Evolutionary conservation across 2,888 invertebrate species (phyloP), one percentile per base, ranked within the genome.

Genomic region (Cataglyphis cursor): DNA sequence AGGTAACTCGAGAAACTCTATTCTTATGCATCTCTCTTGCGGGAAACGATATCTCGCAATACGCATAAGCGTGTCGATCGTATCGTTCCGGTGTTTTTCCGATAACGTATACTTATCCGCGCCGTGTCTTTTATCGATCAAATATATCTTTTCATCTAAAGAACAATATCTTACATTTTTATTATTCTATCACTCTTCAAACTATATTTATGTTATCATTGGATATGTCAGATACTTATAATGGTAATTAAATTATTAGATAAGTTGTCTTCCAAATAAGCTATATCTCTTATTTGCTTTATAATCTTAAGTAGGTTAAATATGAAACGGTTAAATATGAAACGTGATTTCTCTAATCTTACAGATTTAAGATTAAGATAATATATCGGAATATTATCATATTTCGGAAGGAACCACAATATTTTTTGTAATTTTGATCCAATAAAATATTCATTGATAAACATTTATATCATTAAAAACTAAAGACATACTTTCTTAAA

Each of bases 1-100:
- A 65, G 82, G 64, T 70, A 41, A 28, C 15, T 54, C 54, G 72
- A 70, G 81, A 65, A 81, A 76, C 54, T 70, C 44, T 41, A 76
- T 70, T 76, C 72, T 76, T 70, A 70, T 21, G 28, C 76, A n/a
- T 41, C 12, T 70, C 31, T 57, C 54, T 54, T 15, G n/a, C 24
- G 54, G 18, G 9, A 38, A 54, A 38, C 70, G 51, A 41, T 68
- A 68, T 57, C 54, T 76, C 76, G 76, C 72, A 66, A 75, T 66
- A 44, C 73, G 59, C 48, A 6, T 21, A 76, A 70, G 76, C 70
- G 12, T 76, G 72, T 12, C 70, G 65, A 70, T 76, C 54, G 76
- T 68, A 54, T 76, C 76, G 54, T 28, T 76, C 54, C 31, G 66
- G 9, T 24, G 51, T 18, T 51, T 35, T 12, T 76, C 51, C 12